Conservation (phyloP, 2,113 vertebrate species). For the Martes martes region DNA sequence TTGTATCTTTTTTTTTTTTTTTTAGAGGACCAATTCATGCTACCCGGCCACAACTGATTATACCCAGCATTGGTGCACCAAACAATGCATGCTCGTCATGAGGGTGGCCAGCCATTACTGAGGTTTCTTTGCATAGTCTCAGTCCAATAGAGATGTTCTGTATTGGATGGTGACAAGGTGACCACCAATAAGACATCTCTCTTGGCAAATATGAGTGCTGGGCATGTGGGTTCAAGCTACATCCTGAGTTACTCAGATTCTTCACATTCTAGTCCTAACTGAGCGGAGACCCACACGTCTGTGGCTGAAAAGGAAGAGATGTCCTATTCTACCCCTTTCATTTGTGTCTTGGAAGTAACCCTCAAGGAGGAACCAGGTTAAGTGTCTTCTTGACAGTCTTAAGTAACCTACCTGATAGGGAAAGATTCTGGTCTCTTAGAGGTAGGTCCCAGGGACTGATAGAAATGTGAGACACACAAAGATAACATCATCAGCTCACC, state of each 20-base stretch:
- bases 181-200: neutral
- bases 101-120: neutral
- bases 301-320: neutral
- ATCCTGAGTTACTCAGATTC: neutral
- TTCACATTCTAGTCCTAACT: neutral
- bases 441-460: neutral
- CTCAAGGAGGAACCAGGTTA: neutral
- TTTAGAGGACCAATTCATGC: neutral
- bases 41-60: neutral
- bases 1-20: neutral
- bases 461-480: neutral
- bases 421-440: neutral
- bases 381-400: neutral
- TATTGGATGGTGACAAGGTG: neutral
- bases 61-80: neutral
- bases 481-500: neutral
- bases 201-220: neutral
- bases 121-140: neutral
- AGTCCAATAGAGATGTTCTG: neutral
- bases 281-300: neutral
- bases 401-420: neutral
- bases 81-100: neutral
- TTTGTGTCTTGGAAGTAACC: neutral
- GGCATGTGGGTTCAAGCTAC: rapidly evolving
- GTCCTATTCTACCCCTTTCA: neutral